Percentiles rank a stretch among this genome's conserved stretches.
These are phyloP conservation scores for Atherinomorus stipes DNA, from an alignment of 2,113 vertebrate genomes.

Conservation along the genomic window DNA sequence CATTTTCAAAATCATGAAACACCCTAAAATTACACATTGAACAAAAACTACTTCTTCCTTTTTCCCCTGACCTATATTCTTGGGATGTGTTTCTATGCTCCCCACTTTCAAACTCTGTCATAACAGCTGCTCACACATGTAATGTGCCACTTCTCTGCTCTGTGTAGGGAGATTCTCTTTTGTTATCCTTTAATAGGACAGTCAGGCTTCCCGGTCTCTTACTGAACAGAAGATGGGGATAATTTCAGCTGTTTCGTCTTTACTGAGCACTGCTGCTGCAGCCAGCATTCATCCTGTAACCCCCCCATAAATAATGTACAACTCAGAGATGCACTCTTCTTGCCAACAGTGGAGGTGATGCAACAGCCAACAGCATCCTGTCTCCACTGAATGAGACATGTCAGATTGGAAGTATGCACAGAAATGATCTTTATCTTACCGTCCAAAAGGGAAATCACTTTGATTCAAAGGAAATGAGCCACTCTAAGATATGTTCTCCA, in stretches of 20 bases:
- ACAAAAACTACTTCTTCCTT: slow-evolving; percentile 30
- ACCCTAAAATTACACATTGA: slow-evolving; percentile 23
- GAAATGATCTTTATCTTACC: slow-evolving; percentile 30
- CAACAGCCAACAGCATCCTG: slow-evolving; percentile 19
- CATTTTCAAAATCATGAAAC: slow-evolving; percentile 48
- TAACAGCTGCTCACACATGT: neutral
- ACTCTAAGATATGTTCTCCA: slow-evolving; percentile 1
- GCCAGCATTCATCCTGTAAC: slow-evolving; percentile 17
- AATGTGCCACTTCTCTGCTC: neutral
- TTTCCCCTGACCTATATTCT: neutral
- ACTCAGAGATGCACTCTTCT: slow-evolving; percentile 11
- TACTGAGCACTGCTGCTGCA: neutral
- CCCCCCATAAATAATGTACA: slow-evolving; percentile 33
- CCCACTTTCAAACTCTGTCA: neutral
- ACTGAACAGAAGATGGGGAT: slow-evolving; percentile 18
- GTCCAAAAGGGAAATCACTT: slow-evolving; percentile 28
- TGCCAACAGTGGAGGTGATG: slow-evolving; percentile 12
- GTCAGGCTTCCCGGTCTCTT: neutral
- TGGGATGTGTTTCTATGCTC: too few species aligned
- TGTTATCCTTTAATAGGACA: slow-evolving; percentile 1
- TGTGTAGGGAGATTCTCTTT: slow-evolving; percentile 15
- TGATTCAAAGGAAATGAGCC: slow-evolving; percentile 40
- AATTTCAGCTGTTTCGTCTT: slow-evolving; percentile 19
- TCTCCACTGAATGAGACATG: neutral
- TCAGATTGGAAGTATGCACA: slow-evolving; percentile 9